Percentiles rank a stretch among this genome's conserved stretches.
Conservation (phyloP, 2,888 invertebrate genomes). For the Sphaeridia pumilis region DNA sequence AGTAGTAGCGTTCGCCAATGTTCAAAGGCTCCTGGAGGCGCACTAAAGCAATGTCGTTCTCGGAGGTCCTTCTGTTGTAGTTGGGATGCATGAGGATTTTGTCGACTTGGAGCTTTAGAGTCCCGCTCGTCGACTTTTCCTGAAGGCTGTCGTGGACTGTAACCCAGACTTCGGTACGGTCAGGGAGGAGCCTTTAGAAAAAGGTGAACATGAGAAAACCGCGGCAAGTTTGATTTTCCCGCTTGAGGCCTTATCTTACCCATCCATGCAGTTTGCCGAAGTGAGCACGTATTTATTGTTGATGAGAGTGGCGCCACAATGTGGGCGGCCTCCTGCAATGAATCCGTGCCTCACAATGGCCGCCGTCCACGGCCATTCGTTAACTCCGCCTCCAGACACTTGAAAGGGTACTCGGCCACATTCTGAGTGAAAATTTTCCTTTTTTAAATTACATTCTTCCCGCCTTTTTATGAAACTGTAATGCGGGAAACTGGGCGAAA, state of each 20-base stretch:
- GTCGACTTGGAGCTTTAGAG: conserved; percentile 19
- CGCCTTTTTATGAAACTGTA: no score
- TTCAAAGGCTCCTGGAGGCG: conserved; percentile 17
- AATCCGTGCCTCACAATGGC: conserved; percentile 24
- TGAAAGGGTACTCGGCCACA: conserved; percentile 30
- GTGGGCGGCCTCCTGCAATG: conserved; percentile 19
- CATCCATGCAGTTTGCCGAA: conserved; percentile 32
- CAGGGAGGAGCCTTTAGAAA: conserved; percentile 22
- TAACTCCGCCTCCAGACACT: conserved; percentile 27
- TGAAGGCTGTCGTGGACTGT: conserved; percentile 30
- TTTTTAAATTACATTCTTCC: no score
- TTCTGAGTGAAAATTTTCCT: no score
- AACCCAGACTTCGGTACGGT: conserved; percentile 25
- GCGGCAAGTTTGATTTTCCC: background rate
- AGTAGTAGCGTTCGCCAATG: conserved; percentile 17
- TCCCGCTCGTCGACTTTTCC: conserved; percentile 10
- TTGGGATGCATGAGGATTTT: conserved; percentile 30
- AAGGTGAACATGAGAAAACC: background rate
- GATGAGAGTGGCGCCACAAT: conserved; percentile 17
- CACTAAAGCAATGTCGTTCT: conserved; percentile 29
- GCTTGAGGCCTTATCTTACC: no score
- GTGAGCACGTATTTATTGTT: conserved; percentile 21
- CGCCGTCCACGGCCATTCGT: conserved; percentile 32
- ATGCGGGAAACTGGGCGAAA: no score
- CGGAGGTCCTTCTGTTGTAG: conserved; percentile 21